phyloP scores from a whole-genome alignment of 2,888 invertebrate genomes.

The Corbicula japonica region DNA sequence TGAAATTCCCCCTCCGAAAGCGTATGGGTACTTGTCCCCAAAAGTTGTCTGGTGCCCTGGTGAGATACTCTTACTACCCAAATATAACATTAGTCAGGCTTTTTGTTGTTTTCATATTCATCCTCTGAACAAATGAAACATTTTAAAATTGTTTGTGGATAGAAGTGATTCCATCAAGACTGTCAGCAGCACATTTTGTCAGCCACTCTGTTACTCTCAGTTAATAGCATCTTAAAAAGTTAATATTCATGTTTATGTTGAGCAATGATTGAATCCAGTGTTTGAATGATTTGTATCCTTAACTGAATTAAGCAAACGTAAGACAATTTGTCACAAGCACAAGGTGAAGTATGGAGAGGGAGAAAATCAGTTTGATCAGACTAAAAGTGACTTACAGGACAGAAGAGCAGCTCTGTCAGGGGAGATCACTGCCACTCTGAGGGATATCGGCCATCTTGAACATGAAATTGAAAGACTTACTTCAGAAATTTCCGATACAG shows the following conservation, averaged over 20 bases:
- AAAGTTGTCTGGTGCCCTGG: too few species aligned
- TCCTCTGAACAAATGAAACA: too few species aligned
- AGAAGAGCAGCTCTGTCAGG: conserved; percentile 66
- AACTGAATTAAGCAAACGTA: conserved; percentile 32
- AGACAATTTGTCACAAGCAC: conserved; percentile 47
- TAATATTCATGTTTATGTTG: background rate
- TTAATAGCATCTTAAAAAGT: background rate
- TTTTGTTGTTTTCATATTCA: too few species aligned
- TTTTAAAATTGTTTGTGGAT: too few species aligned
- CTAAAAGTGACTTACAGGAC: conserved; percentile 62
- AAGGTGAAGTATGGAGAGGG: conserved; percentile 63
- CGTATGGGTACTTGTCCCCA: too few species aligned
- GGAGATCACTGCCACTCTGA: conserved; percentile 67
- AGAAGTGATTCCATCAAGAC: too few species aligned
- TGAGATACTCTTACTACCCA: too few species aligned
- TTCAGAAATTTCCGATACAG: conserved; percentile 69
- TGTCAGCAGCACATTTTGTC: too few species aligned
- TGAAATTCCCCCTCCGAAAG: too few species aligned
- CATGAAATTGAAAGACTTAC: conserved; percentile 69
- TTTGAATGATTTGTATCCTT: conserved; percentile 3
- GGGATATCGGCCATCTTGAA: conserved; percentile 72
- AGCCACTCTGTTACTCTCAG: too few species aligned
- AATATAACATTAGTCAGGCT: too few species aligned
- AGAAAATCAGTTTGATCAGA: conserved; percentile 62
- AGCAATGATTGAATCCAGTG: background rate